Base-by-base conservation (phyloP, 2,113 vertebrate genomes). In the Aptenodytes forsteri region DNA sequence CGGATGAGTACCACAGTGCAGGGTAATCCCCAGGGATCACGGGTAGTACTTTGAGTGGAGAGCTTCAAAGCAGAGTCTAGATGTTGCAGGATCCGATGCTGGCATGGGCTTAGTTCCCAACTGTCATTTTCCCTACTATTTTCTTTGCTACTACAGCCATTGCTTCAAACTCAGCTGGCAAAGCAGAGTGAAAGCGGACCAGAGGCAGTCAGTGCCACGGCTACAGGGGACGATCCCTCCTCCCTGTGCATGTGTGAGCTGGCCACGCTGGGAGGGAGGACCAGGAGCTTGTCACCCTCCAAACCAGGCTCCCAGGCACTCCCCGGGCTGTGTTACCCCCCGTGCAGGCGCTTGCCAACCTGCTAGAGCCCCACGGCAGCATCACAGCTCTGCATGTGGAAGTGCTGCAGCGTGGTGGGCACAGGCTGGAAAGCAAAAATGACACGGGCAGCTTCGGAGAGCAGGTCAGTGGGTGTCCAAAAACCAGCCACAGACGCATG, bases 371-470 rank as follows among this genome's bases (percentile, higher is more conserved):
- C 38, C 75, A 8, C 3, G 32, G 73, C 64, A 77, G 21, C 56
- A 49, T 6, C 80, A 17, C 36, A 42, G 76, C 47, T 58, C 58
- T 52, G 62, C 5, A 0, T 12, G 49, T 5, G 22, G 56, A 34
- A 47, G n/a, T 10, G 84, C 64, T 59, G 58, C 38, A 36, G 44
- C 1, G 3, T 16, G 72, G 19, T 13, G 55, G 42, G 61, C 38
- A 38, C 17, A 32, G 36, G 32, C 27, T 90, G 89, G 56, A 34
- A 49, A 23, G 26, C 11, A 32, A 36, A 85, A 59, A 2, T 2
- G 0, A 4, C 2, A 2, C 0, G 4, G 42, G 47, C n/a, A 62
- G 32, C 65, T 64, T 29, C 1, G 1, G 3, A 55, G 56, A 67
- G 34, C 47, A 52, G 29, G 38, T 25, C 78, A 46, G 17, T 0